Evolutionary conservation across 2,113 vertebrate genomes (phyloP), one percentile per base, ranked within the genome.

Genomic region (Corythoichthys haematopterus): DNA sequence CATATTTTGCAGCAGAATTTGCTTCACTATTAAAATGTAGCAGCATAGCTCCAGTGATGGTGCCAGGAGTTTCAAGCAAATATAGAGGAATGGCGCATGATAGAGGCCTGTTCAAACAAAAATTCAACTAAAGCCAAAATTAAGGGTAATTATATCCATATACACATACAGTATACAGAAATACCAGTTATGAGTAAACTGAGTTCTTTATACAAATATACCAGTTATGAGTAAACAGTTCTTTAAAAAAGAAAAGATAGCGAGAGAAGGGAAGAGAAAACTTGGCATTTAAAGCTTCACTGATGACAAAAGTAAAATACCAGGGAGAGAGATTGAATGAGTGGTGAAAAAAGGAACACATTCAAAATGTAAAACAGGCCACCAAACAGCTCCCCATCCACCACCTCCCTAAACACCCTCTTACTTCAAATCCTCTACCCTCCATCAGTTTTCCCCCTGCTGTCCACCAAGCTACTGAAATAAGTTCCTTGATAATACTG

Each of bases 281-380:
- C 47, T 64, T 1, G 47, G 58, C 73, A 71, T 77, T 85, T 57
- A 83, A 86, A 80, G 80, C 70, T 68, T 38, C 73, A 64, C 36
- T 28, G 67, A 65, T 78, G 68, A 78, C 72, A 68, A 64, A 66
- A 76, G 46, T 47, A 47, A 76, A 83, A 84, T 58, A 66, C 45
- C 66, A 72, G 70, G 65, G 35, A 73, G 66, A 48, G 68, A 53
- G 56, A 66, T 43, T 43, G 67, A 69, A 63, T 33, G 61, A 12
- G 33, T 4, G 33, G 16, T 12, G 0, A 3, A 46, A 72, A 62
- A 75, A 38, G 40, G 67, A 82, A 86, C 77, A 84, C 77, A 85
- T 75, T 86, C 75, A 80, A 87, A 87, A 89, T 88, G 83, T 75
- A 86, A 85, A 91, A 77, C 81, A 80, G 79, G 64, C 81, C 75